Evolutionary conservation across 2,113 vertebrate genomes (phyloP).

Genomic region (Mobula birostris): DNA sequence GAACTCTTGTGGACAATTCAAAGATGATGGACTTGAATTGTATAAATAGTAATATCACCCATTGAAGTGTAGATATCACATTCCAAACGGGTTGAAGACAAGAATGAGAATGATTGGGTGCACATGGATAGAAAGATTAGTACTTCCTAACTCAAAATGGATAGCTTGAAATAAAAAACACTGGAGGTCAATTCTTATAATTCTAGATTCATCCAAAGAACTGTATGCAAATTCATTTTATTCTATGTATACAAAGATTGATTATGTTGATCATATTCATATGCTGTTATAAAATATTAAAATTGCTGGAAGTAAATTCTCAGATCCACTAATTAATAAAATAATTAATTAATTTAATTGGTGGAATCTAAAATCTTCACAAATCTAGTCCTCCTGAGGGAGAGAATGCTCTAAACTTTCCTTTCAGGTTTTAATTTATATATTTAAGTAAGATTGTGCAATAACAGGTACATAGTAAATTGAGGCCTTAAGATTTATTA

Average conservation of each 20-base stretch:
- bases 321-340: not conserved
- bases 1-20: not conserved
- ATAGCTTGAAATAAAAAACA: not conserved
- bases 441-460: not conserved
- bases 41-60: not conserved
- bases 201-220: not conserved
- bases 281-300: not conserved
- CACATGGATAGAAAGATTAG: not conserved
- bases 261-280: not conserved
- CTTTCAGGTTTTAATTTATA: not conserved
- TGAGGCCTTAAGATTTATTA: not conserved
- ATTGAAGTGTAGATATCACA: not conserved
- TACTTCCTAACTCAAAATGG: not conserved
- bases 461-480: not conserved
- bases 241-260: not conserved
- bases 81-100: not conserved
- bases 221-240: not conserved
- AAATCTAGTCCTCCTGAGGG: too few species aligned
- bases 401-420: not conserved
- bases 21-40: not conserved
- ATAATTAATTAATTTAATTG: not conserved
- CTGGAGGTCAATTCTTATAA: not conserved
- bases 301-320: not conserved
- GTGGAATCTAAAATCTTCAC: not conserved
- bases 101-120: not conserved